Evolutionary conservation across 2,888 invertebrate genomes (phyloP).

Genomic region (Invenusta paracnida): DNA sequence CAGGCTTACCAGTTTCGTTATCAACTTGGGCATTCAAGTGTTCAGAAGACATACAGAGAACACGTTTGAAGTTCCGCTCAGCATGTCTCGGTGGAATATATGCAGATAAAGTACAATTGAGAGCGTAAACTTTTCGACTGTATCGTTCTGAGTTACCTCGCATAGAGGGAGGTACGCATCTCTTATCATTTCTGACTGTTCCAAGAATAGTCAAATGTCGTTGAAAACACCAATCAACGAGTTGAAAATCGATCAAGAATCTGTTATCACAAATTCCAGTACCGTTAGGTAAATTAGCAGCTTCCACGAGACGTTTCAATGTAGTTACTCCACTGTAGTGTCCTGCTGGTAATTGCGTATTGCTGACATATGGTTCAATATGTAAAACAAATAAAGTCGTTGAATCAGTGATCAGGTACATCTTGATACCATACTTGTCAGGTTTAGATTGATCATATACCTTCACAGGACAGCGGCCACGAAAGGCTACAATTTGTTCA

Average conservation of each 20-base stretch:
- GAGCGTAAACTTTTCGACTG: not conserved
- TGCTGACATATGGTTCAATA: not conserved
- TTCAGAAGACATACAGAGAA: not conserved
- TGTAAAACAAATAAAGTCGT: conserved; percentile 4
- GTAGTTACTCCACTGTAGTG: not conserved
- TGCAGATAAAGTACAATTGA: not conserved
- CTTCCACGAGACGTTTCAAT: not conserved
- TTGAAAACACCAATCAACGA: not conserved
- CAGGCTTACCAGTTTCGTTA: not conserved
- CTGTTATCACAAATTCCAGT: not conserved
- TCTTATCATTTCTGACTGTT: not conserved
- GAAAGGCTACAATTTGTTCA: conserved; percentile 12
- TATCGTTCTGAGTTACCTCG: not conserved
- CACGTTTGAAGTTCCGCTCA: not conserved
- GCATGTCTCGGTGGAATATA: not conserved
- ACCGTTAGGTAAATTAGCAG: not conserved
- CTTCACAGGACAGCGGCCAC: not conserved
- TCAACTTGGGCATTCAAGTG: not conserved
- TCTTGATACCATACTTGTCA: conserved; percentile 19
- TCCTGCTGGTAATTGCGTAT: not conserved
- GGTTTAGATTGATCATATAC: conserved; percentile 14
- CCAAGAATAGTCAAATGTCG: not conserved
- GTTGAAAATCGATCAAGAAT: not conserved
- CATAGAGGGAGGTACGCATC: conserved; percentile 23
- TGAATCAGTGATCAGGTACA: not conserved